phyloP scores from a whole-genome alignment of 2,113 vertebrate genomes.

The Nycticorax nycticorax region DNA sequence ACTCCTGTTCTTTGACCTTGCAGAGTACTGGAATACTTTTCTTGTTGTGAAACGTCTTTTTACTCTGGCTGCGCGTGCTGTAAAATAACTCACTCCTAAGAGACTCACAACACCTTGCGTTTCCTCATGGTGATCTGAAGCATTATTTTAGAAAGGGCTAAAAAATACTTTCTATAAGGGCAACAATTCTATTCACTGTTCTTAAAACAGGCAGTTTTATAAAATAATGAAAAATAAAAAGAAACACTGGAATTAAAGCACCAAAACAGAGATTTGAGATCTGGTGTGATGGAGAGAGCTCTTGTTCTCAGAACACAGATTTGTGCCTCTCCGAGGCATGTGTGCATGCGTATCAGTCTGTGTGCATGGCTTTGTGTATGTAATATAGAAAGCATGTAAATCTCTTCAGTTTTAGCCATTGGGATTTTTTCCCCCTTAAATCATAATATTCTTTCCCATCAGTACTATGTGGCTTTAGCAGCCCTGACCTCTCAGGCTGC shows the following conservation, averaged over 20 bases:
- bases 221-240: background rate
- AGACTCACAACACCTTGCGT: background rate
- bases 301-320: background rate
- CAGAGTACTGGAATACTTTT: background rate
- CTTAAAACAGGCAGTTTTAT: background rate
- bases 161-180: background rate
- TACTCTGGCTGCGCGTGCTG: background rate
- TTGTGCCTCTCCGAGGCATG: background rate
- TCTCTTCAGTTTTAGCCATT: conserved; percentile 9
- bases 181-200: background rate
- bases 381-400: conserved; percentile 34
- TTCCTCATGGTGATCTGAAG: background rate
- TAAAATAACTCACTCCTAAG: background rate
- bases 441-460: conserved; percentile 62
- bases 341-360: background rate
- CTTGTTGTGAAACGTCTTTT: background rate
- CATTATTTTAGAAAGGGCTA: background rate
- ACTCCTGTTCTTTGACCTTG: background rate
- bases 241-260: background rate
- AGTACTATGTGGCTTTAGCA: conserved; percentile 69
- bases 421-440: conserved; percentile 44
- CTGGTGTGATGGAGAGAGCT: background rate
- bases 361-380: background rate
- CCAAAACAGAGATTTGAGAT: background rate
- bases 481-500: conserved; percentile 74